Base-by-base conservation (phyloP, 30 jellyfish, hydroid and myxozoan species). In the Pelagia noctiluca region DNA sequence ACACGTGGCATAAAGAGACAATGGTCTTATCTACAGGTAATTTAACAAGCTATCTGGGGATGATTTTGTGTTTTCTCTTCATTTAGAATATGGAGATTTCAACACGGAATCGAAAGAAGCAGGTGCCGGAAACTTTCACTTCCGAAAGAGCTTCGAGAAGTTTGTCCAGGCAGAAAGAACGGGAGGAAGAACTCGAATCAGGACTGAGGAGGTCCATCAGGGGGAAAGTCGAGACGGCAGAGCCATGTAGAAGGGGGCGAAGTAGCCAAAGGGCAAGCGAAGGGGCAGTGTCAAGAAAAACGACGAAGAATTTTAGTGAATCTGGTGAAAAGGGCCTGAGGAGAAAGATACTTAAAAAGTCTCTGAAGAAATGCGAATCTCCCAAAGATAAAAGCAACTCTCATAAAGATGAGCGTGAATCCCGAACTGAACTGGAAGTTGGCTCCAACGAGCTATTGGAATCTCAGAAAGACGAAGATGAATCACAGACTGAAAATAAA, bases 91-190 rank as follows among this genome's bases (percentile, higher is more conserved):
- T 52, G 68, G 68, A 52, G 8, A 33, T 38, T 50, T 85, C 92
- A 38, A 82, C 74, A 80, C 69, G 53, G 62, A 82, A 60, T 35
- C 52, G 84, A 75, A 72, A 63, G 24, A 70, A 86, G 38, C 57
- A 29, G 24, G 16, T 53, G 48, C 50, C 50, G 37, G 67, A 61
- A 75, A 71, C 53, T 64, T 80, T 24, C 10, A 46, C 76, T 13
- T 34, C 92, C 5, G 86, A 75, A 57, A 78, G 92, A 31, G 23
- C 92, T 11, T 66, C 92, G 24, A 63, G 92, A 30, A 82, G 92
- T 62, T 70, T 80, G 2, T 68, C 92, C 3, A 82, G 79, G 7
- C 92, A 82, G 75, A 35, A 86, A 52, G 68, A 19, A 71, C 69
- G 86, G 32, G 71, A 52, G 10, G 64, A 80, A 29, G 80, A 71